Base-by-base conservation (phyloP, 2,888 invertebrate genomes). In the Limnephilus auricula region DNA sequence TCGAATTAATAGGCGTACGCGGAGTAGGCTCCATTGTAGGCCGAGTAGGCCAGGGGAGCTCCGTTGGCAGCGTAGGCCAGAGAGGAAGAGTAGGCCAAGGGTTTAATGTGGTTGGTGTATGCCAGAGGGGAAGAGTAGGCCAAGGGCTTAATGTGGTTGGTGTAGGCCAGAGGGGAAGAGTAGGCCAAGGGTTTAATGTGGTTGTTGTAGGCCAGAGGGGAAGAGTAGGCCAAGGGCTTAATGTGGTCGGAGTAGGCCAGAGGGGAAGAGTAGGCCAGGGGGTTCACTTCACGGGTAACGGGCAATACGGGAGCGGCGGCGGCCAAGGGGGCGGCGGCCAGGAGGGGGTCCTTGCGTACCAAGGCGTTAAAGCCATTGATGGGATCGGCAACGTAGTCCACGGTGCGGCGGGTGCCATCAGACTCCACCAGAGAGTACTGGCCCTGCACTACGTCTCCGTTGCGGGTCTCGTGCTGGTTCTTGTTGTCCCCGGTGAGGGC, bases 401-500 rank as follows among this genome's bases (percentile, higher is more conserved):
- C 96, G 85, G 95, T 95, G 91, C 96, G 95, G 93, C 95, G 95
- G 93, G 95, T 96, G 93, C 96, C 96, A 93, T 96, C 96, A 45
- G 96, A 93, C 87, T 96, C 96, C 34, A 95, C 94, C 87, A 96
- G 94, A 78, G 96, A 96, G 95, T 96, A 96, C 94, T 96, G 96
- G 92, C 96, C 96, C 93, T 94, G 94, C 45, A 96, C 96, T 65
- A 94, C 94, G 92, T 95, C 96, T 18, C 96, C 96, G 85, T 94
- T 94, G 93, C 96, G 95, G 91, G 95, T 95, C 94, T 96, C 96
- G 45, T 94, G 94, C 94, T 96, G 96, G 94, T 95, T 96, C 94
- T 96, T 96, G 94, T 94, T 95, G 94, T 96, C 96, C 32, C 96
- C 96, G 92, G 96, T 96, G 94, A 95, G 94, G 93, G 95, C 95